Conservation (phyloP, 2,113 vertebrate species). For the Clarias macrocephalus region DNA sequence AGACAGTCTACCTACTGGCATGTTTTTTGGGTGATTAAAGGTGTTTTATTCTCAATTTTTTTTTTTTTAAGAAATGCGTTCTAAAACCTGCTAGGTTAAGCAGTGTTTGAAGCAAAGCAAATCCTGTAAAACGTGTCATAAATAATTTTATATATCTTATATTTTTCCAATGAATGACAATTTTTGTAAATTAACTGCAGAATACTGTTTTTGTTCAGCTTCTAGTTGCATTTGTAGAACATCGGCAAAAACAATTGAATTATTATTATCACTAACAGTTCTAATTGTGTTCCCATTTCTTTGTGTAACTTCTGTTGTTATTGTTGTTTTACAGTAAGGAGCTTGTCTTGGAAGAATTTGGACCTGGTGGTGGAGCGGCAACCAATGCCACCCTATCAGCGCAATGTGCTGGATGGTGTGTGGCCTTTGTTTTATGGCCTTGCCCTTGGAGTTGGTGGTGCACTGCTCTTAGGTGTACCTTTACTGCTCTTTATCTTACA, state of each 20-base stretch:
- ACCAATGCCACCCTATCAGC: conserved; percentile 60
- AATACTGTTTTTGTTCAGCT: background rate
- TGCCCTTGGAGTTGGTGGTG: conserved; percentile 72
- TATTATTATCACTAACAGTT: background rate
- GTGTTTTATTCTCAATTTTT: too few species aligned
- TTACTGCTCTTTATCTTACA: conserved; percentile 49
- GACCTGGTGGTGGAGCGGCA: conserved; percentile 72
- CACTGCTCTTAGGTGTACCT: conserved; percentile 48
- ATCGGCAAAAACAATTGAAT: background rate
- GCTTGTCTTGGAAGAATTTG: conserved; percentile 63
- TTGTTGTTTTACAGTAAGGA: conserved; percentile 55
- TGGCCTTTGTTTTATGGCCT: conserved; percentile 71
- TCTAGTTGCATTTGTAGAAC: background rate
- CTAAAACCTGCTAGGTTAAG: background rate
- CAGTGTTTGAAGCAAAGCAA: background rate
- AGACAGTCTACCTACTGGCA: background rate
- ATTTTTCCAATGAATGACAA: background rate
- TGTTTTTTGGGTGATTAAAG: background rate
- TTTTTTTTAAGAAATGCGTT: too few species aligned
- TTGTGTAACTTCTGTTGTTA: background rate
- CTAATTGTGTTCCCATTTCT: background rate
- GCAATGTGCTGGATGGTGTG: conserved; percentile 63
- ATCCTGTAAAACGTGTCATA: background rate
- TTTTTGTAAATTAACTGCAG: background rate
- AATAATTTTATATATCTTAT: background rate